Conservation (phyloP, 1,140 invertebrate species). For the Diplogasteroides magnus region DNA sequence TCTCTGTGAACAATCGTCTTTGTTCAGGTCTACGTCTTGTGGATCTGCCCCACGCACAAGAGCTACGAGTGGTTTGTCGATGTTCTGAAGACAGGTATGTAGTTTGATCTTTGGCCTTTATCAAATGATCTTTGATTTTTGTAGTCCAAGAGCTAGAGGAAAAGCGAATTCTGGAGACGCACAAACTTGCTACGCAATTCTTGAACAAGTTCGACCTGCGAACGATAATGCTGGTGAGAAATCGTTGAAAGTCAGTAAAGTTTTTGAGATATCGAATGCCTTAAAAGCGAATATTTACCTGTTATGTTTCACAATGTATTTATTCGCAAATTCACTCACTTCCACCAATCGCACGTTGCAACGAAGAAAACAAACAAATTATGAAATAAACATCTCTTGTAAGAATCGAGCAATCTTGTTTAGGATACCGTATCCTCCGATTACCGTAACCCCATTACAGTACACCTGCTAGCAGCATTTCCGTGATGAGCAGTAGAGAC, state of each 20-base stretch:
- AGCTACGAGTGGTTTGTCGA: constrained; percentile 99
- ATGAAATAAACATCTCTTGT: not conserved
- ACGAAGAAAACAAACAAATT: too few species aligned
- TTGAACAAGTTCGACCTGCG: constrained; percentile 98
- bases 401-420: constrained; percentile 4
- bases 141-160: constrained; percentile 87
- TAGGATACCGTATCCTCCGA: too few species aligned
- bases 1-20: too few species aligned
- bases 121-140: too few species aligned
- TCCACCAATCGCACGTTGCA: too few species aligned
- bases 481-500: constrained; percentile 78
- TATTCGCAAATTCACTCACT: too few species aligned
- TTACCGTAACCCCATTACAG: constrained; percentile 62
- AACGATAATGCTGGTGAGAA: constrained; percentile 95
- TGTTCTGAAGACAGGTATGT: constrained; percentile 73
- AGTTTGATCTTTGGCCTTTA: too few species aligned
- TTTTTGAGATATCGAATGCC: too few species aligned
- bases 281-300: too few species aligned
- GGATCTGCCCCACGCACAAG: constrained; percentile 97
- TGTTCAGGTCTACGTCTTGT: constrained; percentile 88
- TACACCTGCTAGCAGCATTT: constrained; percentile 99
- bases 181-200: constrained; percentile 99
- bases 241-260: too few species aligned
- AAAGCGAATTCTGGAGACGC: constrained; percentile 91
- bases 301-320: too few species aligned